Base-by-base conservation (phyloP, 2,113 vertebrate genomes). In the Salvator merianae region DNA sequence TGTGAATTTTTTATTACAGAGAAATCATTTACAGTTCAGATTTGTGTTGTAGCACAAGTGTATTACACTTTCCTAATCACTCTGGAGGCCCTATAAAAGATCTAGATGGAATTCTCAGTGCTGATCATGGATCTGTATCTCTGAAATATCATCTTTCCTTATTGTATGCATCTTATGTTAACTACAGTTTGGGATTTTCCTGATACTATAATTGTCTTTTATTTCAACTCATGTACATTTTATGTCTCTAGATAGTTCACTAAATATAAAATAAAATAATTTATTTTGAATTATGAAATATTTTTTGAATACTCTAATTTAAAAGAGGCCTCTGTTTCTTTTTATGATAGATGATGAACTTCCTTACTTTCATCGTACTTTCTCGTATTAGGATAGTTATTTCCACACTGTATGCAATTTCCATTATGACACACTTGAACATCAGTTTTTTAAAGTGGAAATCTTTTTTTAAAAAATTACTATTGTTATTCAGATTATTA, bases 191-290 rank as follows among this genome's bases (percentile, higher is more conserved):
- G 71, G 73, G 43, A 77, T 82, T 86, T 26, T 38, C 6, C 63
- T 86, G 40, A 74, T 71, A 3, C 20, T 85, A 88, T 84, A 83
- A 78, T 74, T 24, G 79, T 63, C 55, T 90, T 91, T 80, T 59
- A 50, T 82, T 34, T 86, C 59, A 73, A 13, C 81, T 20, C 22
- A 28, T 84, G 50, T 90, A 62, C 79, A 83, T 91, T 90, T 84
- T 74, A 84, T 47, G 83, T 24, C 38, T n/a, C 1, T 16, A 89
- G 69, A 84, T 76, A 86, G 77, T 22, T 50, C 65, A 65, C 68
- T 72, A 85, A 92, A 90, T 88, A 36, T 50, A 70, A 74, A 75
- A 34, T 34, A 12, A n/a, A n/a, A n/a, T n/a, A n/a, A n/a, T n/a
- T 3, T 82, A 38, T 90, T 32, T 38, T 90, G 32, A 88, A 76